Evolutionary conservation across 2,888 invertebrate genomes (phyloP), one percentile per base, ranked within the genome.

Genomic region (Phalera bucephala): DNA sequence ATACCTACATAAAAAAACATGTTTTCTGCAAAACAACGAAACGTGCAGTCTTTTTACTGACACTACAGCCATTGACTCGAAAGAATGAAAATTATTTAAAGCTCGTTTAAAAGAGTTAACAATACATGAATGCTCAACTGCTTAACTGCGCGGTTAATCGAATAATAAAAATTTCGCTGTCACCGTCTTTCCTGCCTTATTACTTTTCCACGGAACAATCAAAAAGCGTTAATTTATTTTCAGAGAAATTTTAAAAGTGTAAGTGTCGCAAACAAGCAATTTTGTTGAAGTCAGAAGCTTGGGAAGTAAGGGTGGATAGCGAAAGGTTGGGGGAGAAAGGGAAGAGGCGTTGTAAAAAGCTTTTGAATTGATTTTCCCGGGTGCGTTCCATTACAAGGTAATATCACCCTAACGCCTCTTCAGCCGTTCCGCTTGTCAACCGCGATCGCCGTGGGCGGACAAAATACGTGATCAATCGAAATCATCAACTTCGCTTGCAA

Each of bases 301-400:
- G 13, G 14, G 47, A 38, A 30, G 62, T 46, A 50, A 46, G 30
- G 26, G 31, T 26, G 31, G 25, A 31, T n/a, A n/a, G n/a, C n/a
- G n/a, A n/a, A n/a, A n/a, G 25, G 21, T 13, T 5, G 25, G 11
- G 25, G 23, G 23, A 30, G 32, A 25, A 29, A 22, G 37, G 21
- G 31, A 42, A 40, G 25, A 34, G 55, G 45, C 50, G 57, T 61
- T 72, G 71, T 67, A 75, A 79, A 80, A 82, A 81, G 79, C 79
- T 80, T 82, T 79, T 76, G 78, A 81, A 84, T 81, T 80, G 81
- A 84, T 83, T 81, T 82, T 82, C 79, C n/a, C n/a, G 19, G 19
- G n/a, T n/a, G n/a, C n/a, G n/a, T n/a, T n/a, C n/a, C n/a, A n/a
- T n/a, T n/a, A n/a, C n/a, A n/a, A n/a, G n/a, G n/a, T n/a, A n/a